Percentiles rank a stretch among this genome's conserved stretches.
Evolutionary conservation across 2,113 vertebrate genomes (phyloP).

Genomic region (Lynx canadensis): DNA sequence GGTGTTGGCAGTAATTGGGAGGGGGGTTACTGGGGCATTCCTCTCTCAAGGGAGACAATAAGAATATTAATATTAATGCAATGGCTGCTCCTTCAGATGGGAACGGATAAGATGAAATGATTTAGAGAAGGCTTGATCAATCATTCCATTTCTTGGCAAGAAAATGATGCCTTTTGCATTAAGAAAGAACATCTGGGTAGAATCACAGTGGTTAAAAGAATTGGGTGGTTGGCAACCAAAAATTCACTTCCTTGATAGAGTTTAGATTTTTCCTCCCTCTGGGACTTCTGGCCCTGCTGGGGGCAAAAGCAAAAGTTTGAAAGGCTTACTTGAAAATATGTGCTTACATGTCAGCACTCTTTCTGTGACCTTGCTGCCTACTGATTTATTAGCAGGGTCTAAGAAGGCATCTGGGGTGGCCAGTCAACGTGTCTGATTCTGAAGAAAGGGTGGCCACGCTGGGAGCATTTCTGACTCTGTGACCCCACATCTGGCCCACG

Average conservation of each 20-base stretch:
- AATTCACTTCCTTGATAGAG: slow-evolving; percentile 35
- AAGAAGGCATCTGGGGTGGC: slow-evolving; percentile 19
- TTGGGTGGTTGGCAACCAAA: slow-evolving; percentile 36
- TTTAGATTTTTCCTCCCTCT: not conserved
- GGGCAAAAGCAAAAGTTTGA: slow-evolving; percentile 48
- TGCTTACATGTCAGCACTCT: not conserved
- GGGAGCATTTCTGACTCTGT: slow-evolving; percentile 46
- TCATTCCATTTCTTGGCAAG: slow-evolving; percentile 75
- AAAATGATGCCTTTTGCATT: slow-evolving; percentile 68
- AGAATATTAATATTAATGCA: slow-evolving; percentile 77
- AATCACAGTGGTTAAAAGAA: slow-evolving; percentile 64
- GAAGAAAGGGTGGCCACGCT: slow-evolving; percentile 25
- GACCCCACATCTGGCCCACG: slow-evolving; percentile 59
- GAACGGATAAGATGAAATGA: slow-evolving; percentile 70
- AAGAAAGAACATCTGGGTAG: slow-evolving; percentile 75
- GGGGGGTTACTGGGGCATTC: slow-evolving; percentile 30
- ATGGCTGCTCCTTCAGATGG: slow-evolving; percentile 70
- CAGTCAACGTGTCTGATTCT: not conserved
- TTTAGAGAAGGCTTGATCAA: slow-evolving; percentile 74
- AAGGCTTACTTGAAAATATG: slow-evolving; percentile 42
- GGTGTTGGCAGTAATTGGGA: slow-evolving; percentile 64
- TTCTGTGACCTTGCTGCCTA: not conserved
- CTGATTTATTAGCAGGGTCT: slow-evolving; percentile 57
- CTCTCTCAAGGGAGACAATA: slow-evolving; percentile 53
- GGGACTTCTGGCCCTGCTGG: slow-evolving; percentile 23